Conservation (phyloP, 1,140 invertebrate genomes). For the Drosophila fuyamai region DNA sequence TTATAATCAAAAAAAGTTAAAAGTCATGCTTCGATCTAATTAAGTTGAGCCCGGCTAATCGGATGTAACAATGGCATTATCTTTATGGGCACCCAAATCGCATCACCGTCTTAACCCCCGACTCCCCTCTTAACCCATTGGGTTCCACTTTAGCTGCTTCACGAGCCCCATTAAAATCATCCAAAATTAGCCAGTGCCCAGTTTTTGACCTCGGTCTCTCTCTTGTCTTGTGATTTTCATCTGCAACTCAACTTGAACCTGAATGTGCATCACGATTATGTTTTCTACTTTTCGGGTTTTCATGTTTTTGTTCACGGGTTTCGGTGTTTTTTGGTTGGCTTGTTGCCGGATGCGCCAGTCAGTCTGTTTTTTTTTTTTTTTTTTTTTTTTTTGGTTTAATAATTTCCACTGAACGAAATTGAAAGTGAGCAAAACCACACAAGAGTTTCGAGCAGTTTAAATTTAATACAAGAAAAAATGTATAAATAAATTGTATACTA, state of each 20-base stretch:
- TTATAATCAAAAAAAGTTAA: slow-evolving; percentile 4
- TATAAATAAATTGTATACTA: slow-evolving; percentile 51
- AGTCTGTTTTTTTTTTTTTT: neutral
- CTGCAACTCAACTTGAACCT: slow-evolving; percentile 43
- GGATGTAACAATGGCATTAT: slow-evolving; percentile 46
- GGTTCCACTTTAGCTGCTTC: slow-evolving; percentile 4
- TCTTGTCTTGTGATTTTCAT: slow-evolving; percentile 20
- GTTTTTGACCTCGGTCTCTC: slow-evolving; percentile 10
- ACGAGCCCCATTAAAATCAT: slow-evolving; percentile 14
- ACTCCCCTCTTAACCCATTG: neutral
- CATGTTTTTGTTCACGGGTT: slow-evolving; percentile 2
- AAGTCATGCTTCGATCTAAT: slow-evolving; percentile 46
- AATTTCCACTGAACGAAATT: slow-evolving; percentile 46
- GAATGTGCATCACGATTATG: slow-evolving; percentile 47
- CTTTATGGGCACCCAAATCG: slow-evolving; percentile 24
- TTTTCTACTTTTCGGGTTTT: slow-evolving; percentile 3
- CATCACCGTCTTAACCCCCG: neutral
- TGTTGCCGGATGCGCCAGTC: slow-evolving; percentile 42
- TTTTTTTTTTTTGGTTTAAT: slow-evolving; percentile 16
- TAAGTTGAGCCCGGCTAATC: slow-evolving; percentile 35
- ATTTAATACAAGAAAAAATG: slow-evolving; percentile 20
- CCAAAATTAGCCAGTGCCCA: slow-evolving; percentile 42
- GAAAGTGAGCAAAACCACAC: slow-evolving; percentile 28
- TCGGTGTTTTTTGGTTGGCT: neutral
- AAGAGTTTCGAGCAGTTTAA: slow-evolving; percentile 7